phyloP scores from a whole-genome alignment of 2,113 vertebrate genomes.

The Catharus bicknelli region DNA sequence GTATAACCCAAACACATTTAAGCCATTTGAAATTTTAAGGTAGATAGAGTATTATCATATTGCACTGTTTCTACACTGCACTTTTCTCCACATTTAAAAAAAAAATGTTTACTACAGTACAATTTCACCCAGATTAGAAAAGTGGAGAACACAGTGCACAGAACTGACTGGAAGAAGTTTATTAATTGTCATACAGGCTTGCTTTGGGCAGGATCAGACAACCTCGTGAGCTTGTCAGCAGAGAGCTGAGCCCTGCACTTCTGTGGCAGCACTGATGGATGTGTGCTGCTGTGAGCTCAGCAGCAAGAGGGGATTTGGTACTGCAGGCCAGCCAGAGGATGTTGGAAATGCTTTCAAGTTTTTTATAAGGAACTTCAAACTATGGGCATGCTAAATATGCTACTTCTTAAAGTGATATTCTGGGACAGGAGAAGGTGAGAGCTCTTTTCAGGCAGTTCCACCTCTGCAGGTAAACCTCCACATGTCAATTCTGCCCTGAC shows the following conservation, averaged over 20 bases:
- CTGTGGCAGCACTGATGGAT: not conserved
- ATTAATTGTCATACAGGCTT: not conserved
- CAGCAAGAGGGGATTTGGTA: not conserved
- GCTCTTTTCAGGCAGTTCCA: not conserved
- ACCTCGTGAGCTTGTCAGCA: not conserved
- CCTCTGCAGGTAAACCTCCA: not conserved
- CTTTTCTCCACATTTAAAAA: not conserved
- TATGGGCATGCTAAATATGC: not conserved
- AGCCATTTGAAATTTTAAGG: not conserved
- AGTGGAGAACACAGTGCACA: not conserved
- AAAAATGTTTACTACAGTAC: not conserved
- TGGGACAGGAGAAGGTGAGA: not conserved
- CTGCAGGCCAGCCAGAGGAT: not conserved
- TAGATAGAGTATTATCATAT: not conserved
- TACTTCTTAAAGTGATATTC: not conserved
- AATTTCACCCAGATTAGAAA: constrained; percentile 7
- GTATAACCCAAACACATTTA: not conserved
- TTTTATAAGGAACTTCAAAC: not conserved
- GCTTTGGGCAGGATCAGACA: constrained; percentile 5
- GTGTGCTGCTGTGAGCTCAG: not conserved
- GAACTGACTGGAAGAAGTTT: not conserved
- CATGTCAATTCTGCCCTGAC: not conserved
- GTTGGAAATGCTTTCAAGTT: not conserved
- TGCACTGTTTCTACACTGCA: not conserved
- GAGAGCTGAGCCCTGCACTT: not conserved